phyloP scores from a whole-genome alignment of 2,113 vertebrate genomes.

The Ochotona curzoniae region DNA sequence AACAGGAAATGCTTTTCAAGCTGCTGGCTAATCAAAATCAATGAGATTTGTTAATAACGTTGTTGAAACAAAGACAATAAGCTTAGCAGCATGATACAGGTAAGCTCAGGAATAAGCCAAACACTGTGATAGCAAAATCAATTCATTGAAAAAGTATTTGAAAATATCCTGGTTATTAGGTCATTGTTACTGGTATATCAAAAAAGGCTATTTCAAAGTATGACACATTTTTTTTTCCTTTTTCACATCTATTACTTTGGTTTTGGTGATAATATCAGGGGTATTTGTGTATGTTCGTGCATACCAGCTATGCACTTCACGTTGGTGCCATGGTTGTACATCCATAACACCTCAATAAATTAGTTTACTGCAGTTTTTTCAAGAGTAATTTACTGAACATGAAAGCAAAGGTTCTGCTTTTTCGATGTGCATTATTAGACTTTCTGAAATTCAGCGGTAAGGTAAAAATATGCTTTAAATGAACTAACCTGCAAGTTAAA shows the following conservation, averaged over 20 bases:
- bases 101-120: background rate
- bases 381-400: background rate
- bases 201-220: background rate
- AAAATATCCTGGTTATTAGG: background rate
- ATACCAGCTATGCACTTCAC: background rate
- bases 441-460: constrained; percentile 27
- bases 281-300: background rate
- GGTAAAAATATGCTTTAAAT: background rate
- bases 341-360: background rate
- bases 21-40: background rate
- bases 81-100: background rate
- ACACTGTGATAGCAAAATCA: background rate
- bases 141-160: background rate
- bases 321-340: background rate
- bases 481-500: background rate
- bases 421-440: background rate
- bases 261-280: background rate
- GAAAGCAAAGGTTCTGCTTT: background rate
- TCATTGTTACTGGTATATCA: background rate
- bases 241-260: background rate
- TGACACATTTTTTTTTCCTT: background rate
- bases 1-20: constrained; percentile 1
- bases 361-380: background rate
- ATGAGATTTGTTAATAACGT: constrained; percentile 33
- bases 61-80: background rate